Base-by-base conservation (phyloP, 2,888 invertebrate genomes). In the Ormyrus rosae region DNA sequence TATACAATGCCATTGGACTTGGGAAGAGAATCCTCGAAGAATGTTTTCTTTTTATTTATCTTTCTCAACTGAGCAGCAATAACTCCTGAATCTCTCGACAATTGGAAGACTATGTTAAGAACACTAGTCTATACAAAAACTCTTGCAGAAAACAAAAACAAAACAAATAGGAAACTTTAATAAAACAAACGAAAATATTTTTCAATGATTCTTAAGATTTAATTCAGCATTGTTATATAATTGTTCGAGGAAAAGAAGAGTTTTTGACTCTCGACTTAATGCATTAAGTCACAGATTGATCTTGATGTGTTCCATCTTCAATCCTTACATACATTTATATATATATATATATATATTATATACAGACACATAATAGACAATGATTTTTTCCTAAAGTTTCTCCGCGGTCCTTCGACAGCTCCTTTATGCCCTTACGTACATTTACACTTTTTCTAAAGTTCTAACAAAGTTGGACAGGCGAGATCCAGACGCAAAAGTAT, bases 291-390 rank as follows among this genome's bases (percentile, higher is more conserved):
- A 34, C 63, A 58, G 61, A 68, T 10, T 13, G 11, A 77, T 50
- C 50, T 51, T 65, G 48, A 56, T 64, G 11, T 7, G 4, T 6
- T 34, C 71, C 58, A 71, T 56, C 5, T 5, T 51, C 48, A 51
- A 58, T 45, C 13, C 46, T 71, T 71, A 75, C 51, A 51, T 68
- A 78, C 60, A 65, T 65, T 70, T 78, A 78, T 65, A 71, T 71
- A 71, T 78, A 78, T 64, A 19, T 78, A 78, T 78, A 71, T 19
- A 19, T 71, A 71, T 78, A 71, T 64, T 78, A 78, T 78, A 71
- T 78, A 78, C 71, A 78, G 7, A 78, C 72, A 78, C 78, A 68
- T 65, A 78, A 72, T 71, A 71, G 71, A 78, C 78, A 67, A 78
- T 60, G 13, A 72, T 48, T 78, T 72, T 72, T 61, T 55, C 45